Conservation (phyloP, 1,140 invertebrate genomes). For the Sesamia nonagrioides region DNA sequence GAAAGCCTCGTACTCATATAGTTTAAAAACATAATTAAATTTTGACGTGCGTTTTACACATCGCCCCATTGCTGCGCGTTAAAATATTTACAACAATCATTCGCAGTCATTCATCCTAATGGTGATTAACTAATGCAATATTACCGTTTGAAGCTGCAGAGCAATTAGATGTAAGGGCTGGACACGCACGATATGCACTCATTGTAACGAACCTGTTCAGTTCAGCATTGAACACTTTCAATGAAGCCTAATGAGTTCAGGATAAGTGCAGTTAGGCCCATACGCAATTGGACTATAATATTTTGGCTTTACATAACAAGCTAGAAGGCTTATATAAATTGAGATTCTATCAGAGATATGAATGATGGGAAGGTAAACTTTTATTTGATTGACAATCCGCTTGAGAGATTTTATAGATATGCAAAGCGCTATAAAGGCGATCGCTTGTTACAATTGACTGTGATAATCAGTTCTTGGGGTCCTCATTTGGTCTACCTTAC, state of each 20-base stretch:
- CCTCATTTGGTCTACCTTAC: too few species aligned
- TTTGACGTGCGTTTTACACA: background rate
- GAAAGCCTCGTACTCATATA: too few species aligned
- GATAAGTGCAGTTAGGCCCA: background rate
- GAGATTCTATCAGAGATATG: too few species aligned
- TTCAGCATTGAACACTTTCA: slow-evolving; percentile 1
- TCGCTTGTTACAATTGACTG: too few species aligned
- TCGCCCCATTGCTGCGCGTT: background rate
- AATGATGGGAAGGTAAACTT: too few species aligned
- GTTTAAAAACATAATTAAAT: too few species aligned
- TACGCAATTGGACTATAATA: background rate
- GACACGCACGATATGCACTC: slow-evolving; percentile 3
- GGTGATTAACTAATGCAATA: background rate
- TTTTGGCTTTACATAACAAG: background rate
- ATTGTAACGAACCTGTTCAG: slow-evolving; percentile 28
- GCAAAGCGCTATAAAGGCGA: too few species aligned
- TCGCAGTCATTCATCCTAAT: background rate
- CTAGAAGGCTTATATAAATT: too few species aligned
- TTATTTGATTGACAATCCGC: too few species aligned
- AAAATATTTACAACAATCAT: background rate
- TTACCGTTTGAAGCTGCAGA: background rate
- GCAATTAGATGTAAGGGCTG: slow-evolving; percentile 32
- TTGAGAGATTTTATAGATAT: too few species aligned
- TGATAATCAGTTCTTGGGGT: too few species aligned
- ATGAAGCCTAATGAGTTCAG: slow-evolving; percentile 18